Percentiles rank a stretch among this genome's conserved stretches.
Evolutionary conservation across 2,797 vertebrate genomes (phyloP).

Genomic region (Cyprinella venusta): DNA sequence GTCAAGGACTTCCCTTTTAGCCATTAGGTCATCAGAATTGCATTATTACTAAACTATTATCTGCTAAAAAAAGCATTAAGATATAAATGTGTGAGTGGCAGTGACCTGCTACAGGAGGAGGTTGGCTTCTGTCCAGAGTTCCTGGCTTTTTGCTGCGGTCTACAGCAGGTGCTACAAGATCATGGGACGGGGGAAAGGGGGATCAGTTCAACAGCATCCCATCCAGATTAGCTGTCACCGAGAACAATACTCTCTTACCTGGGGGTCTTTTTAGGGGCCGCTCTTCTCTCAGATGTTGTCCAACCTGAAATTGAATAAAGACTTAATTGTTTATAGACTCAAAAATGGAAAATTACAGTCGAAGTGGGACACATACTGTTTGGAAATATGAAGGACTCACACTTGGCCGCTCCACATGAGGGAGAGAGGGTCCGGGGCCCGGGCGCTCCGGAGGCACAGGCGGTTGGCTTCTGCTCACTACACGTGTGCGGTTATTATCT

Average conservation of each 20-base stretch:
- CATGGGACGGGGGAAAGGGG: neutral
- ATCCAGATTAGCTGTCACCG: neutral
- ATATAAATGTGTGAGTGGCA: neutral
- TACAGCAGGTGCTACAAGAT: conserved; percentile 70
- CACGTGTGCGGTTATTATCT: conserved; percentile 35
- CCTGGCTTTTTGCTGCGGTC: conserved; percentile 84
- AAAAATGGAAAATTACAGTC: conserved; percentile 16
- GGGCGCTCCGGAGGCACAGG: conserved; percentile 81
- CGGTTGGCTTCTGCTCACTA: conserved; percentile 68
- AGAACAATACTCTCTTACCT: conserved; percentile 37
- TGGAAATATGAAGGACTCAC: conserved; percentile 53
- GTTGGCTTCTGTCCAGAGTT: conserved; percentile 48
- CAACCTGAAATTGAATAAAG: conserved; percentile 19
- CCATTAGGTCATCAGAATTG: neutral
- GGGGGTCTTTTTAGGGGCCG: conserved; percentile 47
- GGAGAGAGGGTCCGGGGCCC: conserved; percentile 60
- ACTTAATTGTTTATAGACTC: neutral
- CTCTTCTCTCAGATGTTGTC: conserved; percentile 47
- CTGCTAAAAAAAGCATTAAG: neutral
- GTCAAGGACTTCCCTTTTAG: neutral
- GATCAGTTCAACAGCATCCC: conserved; percentile 2
- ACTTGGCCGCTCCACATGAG: conserved; percentile 42
- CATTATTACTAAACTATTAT: neutral
- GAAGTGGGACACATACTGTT: conserved; percentile 39
- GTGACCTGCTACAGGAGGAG: conserved; percentile 63